Base-by-base conservation (phyloP, 1,140 invertebrate species). In the Listronotus oregonensis region DNA sequence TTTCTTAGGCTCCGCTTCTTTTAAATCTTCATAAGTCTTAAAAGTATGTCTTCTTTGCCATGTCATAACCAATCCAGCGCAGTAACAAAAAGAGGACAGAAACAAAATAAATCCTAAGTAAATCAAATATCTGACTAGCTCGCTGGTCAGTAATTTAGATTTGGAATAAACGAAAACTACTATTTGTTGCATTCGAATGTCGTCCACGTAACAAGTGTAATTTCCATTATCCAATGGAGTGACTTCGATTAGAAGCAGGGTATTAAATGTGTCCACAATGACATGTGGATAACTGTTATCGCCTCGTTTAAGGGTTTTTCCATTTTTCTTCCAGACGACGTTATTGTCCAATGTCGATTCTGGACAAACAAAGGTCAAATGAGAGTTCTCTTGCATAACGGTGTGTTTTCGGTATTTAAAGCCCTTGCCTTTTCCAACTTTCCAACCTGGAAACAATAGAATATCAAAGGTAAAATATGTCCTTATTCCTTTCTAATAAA, bases 51-150 rank as follows among this genome's bases (percentile, higher is more conserved):
- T 64, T 61, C 70, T 69, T 18, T 47, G 68, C 49, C 75, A 86
- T 21, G 79, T 75, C 11, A 82, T 74, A 60, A 83, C 66, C 46
- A 86, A 67, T 31, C 84, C 83, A 43, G 76, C 80, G 64, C 83
- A 83, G 57, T 85, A 86, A 69, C 82, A 84, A 51, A 81, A 64
- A 21, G 64, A 60, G 14, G 80, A 80, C 18, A 86, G 64, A 14
- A 83, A 75, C 6, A 85, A 68, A 44, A 85, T 78, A 66, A 85
- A 81, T 39, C 78, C 81, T n/a, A 86, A 73, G 69, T 85, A 85
- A 46, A 80, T 77, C 62, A 84, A 78, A 66, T 85, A 83, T 10
- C 82, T 77, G 3, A 84, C 64, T 72, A 86, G 81, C 56, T 80
- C 83, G 10, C 39, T 43, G 6, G 66, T 68, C 4, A 72, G 31